Evolutionary conservation across 1,140 invertebrate species (phyloP).

Genomic region (Temnothorax curvispinosus): DNA sequence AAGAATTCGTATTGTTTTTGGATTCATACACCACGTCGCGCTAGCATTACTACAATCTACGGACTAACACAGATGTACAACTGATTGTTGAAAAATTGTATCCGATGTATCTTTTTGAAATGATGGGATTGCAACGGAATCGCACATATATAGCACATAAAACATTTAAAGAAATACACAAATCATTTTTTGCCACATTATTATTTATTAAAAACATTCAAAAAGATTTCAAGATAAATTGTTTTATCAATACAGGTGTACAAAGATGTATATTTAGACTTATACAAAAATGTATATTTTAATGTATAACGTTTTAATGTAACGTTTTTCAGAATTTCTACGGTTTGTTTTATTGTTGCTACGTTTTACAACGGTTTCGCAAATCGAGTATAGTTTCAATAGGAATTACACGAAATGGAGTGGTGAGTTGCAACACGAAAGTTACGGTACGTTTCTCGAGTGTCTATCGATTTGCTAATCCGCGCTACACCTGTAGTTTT

Average conservation of each 20-base stretch:
- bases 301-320: neutral
- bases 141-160: too few relatives aligned
- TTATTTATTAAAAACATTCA: constrained; percentile 20
- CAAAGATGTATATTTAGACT: neutral
- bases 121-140: neutral
- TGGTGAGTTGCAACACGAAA: constrained; percentile 35
- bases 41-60: neutral
- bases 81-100: constrained; percentile 10
- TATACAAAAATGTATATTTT: neutral
- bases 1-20: constrained; percentile 39
- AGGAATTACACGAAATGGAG: constrained; percentile 25
- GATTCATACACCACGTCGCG: neutral
- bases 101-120: neutral
- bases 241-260: neutral
- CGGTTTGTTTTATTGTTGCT: neutral
- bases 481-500: constrained; percentile 59
- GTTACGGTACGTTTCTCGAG: constrained; percentile 45
- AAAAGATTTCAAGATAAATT: neutral
- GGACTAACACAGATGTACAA: neutral
- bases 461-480: constrained; percentile 60
- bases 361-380: constrained; percentile 26
- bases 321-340: neutral
- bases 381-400: constrained; percentile 37
- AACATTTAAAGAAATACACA: neutral
- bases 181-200: neutral